Percentiles rank a stretch among this genome's conserved stretches.
Conservation (phyloP, 1,140 invertebrate genomes). For the Dysdera silvatica region DNA sequence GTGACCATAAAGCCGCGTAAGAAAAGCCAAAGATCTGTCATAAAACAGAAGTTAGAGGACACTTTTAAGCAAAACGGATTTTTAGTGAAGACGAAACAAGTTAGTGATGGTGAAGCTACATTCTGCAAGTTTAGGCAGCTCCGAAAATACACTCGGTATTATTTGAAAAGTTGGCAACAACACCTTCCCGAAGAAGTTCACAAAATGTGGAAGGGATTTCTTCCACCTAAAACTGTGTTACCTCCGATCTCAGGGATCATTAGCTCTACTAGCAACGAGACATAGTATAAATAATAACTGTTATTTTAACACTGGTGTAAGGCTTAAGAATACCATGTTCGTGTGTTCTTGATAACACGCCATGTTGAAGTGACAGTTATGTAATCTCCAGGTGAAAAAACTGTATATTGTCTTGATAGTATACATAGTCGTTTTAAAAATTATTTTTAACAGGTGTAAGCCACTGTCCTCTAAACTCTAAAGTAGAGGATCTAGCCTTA, state of each 20-base stretch:
- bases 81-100: slow-evolving; percentile 81
- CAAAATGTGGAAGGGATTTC: slow-evolving; percentile 36
- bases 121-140: slow-evolving; percentile 88
- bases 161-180: slow-evolving; percentile 87
- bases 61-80: slow-evolving; percentile 88
- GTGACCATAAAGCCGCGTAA: too few relatives aligned
- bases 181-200: slow-evolving; percentile 61
- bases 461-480: not conserved
- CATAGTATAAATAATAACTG: not conserved
- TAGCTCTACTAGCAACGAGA: not conserved
- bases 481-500: too few relatives aligned
- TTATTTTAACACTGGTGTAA: not conserved
- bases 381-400: not conserved
- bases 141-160: slow-evolving; percentile 80
- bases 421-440: not conserved
- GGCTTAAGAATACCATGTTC: too few relatives aligned
- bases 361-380: not conserved
- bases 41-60: slow-evolving; percentile 74
- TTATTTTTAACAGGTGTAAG: not conserved
- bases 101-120: slow-evolving; percentile 81
- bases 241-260: slow-evolving; percentile 11
- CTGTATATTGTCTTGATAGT: not conserved
- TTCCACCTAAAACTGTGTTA: slow-evolving; percentile 34
- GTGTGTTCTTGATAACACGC: too few relatives aligned
- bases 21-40: slow-evolving; percentile 69